These are phyloP conservation scores for Callosobruchus maculatus DNA, from an alignment of 2,888 invertebrate genomes.

Conservation along the genomic window DNA sequence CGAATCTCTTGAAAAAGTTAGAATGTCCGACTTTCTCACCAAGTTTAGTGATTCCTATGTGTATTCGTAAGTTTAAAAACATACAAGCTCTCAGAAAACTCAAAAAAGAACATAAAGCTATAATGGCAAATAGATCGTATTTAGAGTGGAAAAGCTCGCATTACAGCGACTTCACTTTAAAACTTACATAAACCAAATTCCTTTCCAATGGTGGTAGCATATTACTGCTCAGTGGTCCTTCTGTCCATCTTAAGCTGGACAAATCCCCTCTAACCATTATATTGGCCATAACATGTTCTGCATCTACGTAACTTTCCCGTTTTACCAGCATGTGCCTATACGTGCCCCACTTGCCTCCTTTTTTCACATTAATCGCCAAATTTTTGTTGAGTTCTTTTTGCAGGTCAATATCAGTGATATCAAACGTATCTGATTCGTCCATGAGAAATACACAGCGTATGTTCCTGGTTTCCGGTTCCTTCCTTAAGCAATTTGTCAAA, in stretches of 20 bases:
- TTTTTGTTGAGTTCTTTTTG: slow-evolving; percentile 65
- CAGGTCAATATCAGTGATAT: slow-evolving; percentile 55
- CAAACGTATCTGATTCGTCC: slow-evolving; percentile 62
- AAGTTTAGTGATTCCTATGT: too few species aligned
- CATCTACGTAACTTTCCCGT: slow-evolving; percentile 46
- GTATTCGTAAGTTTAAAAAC: too few species aligned
- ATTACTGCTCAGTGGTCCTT: slow-evolving; percentile 54
- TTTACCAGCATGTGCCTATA: slow-evolving; percentile 74
- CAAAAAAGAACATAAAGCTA: too few species aligned
- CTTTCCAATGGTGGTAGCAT: background rate
- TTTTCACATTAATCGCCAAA: slow-evolving; percentile 74
- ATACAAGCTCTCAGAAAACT: too few species aligned
- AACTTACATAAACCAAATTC: slow-evolving; percentile 15
- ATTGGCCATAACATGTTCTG: slow-evolving; percentile 72
- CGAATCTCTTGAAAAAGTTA: too few species aligned
- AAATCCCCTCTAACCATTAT: slow-evolving; percentile 81
- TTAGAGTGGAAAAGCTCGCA: too few species aligned
- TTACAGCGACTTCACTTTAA: background rate
- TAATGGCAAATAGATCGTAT: too few species aligned
- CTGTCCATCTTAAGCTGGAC: slow-evolving; percentile 76
- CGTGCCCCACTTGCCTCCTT: slow-evolving; percentile 57
- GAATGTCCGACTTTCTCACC: too few species aligned
- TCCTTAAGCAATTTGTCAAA: slow-evolving; percentile 63
- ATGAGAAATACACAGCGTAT: slow-evolving; percentile 52
- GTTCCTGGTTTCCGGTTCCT: slow-evolving; percentile 54